Evolutionary conservation across 2,888 invertebrate genomes (phyloP).

Genomic region (Abscondita cerata): DNA sequence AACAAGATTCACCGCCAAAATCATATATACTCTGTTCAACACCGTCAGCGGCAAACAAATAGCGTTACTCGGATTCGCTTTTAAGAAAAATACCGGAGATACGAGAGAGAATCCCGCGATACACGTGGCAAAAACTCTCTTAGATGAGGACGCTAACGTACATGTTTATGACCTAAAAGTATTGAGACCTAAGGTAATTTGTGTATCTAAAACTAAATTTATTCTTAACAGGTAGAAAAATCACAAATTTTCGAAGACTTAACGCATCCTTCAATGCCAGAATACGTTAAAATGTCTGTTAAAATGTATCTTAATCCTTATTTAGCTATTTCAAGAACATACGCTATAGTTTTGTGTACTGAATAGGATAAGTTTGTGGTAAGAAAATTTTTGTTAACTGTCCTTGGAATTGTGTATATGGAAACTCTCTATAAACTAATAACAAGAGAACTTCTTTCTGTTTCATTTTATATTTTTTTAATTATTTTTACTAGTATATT

Average conservation of each 20-base stretch:
- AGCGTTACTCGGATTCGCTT: conserved; percentile 95
- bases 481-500: too few relatives aligned
- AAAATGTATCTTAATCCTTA: conserved; percentile 86
- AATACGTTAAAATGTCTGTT: conserved; percentile 71
- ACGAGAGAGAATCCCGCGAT: conserved; percentile 98
- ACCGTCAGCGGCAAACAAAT: conserved; percentile 97
- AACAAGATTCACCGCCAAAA: conserved; percentile 87
- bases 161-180: conserved; percentile 98
- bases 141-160: conserved; percentile 95
- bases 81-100: conserved; percentile 99
- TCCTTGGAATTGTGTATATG: too few relatives aligned
- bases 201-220: conserved; percentile 60
- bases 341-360: conserved; percentile 95
- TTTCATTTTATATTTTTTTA: too few relatives aligned
- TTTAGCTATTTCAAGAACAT: conserved; percentile 85
- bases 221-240: conserved; percentile 68
- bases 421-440: too few relatives aligned
- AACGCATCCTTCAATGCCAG: conserved; percentile 75
- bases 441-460: too few relatives aligned
- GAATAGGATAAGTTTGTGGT: conserved; percentile 99
- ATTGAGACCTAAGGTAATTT: conserved; percentile 51
- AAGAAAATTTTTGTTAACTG: too few relatives aligned
- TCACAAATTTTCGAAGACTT: conserved; percentile 83
- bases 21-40: conserved; percentile 90
- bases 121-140: conserved; percentile 86